Conservation (phyloP, 1,140 invertebrate species). For the Spodoptera litura region DNA sequence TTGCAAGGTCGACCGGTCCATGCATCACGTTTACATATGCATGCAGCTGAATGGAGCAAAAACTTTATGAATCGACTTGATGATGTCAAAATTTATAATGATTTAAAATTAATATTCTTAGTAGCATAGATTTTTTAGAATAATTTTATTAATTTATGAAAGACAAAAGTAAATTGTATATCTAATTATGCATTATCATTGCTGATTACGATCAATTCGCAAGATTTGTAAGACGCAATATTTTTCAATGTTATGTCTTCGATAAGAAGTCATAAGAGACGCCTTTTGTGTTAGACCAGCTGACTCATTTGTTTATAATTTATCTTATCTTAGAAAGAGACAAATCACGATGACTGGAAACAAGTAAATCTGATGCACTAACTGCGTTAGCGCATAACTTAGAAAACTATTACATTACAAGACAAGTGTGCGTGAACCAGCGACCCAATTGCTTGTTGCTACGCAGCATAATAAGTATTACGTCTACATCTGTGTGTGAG, state of each 20-base stretch:
- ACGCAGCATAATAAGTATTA: conserved; percentile 4
- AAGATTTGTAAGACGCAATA: too few relatives aligned
- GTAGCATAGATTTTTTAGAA: too few relatives aligned
- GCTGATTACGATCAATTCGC: too few relatives aligned
- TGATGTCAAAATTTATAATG: not conserved
- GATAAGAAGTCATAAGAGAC: not conserved
- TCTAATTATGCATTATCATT: too few relatives aligned
- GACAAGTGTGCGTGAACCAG: not conserved
- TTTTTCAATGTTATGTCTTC: too few relatives aligned
- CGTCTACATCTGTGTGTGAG: conserved; percentile 2
- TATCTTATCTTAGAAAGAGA: not conserved
- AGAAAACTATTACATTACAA: conserved; percentile 2
- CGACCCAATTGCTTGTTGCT: conserved; percentile 41
- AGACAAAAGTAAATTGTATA: too few relatives aligned
- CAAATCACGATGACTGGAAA: conserved; percentile 25
- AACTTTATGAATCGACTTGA: conserved; percentile 5
- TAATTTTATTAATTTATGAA: too few relatives aligned
- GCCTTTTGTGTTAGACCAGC: not conserved
- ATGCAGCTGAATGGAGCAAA: conserved; percentile 23
- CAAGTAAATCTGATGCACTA: conserved; percentile 33
- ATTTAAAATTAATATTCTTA: too few relatives aligned
- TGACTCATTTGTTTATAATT: conserved; percentile 24
- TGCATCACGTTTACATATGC: conserved; percentile 38
- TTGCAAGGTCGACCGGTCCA: conserved; percentile 43
- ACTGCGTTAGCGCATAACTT: conserved; percentile 16